phyloP scores from a whole-genome alignment of 2,888 invertebrate species.

The Idaea biselata region DNA sequence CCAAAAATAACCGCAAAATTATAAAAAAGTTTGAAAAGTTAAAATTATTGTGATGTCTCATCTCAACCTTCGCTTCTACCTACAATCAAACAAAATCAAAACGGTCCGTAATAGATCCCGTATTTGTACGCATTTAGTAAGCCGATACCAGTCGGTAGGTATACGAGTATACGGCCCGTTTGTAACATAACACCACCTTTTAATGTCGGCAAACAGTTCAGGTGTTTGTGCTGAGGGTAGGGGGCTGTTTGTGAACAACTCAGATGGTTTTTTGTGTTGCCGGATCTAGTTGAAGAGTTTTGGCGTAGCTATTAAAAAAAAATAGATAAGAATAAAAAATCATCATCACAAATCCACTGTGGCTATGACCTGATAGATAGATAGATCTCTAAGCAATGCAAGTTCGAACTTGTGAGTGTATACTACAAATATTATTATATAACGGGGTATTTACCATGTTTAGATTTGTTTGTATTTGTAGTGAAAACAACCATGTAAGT shows the following conservation, averaged over 20 bases:
- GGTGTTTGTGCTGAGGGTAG: conserved; percentile 40
- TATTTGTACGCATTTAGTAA: background rate
- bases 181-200: conserved; percentile 48
- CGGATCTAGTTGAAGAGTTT: background rate
- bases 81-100: background rate
- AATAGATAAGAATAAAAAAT: background rate
- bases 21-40: too few species aligned
- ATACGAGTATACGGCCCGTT: background rate
- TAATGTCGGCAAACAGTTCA: conserved; percentile 49
- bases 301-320: background rate
- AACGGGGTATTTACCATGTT: too few species aligned
- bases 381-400: too few species aligned
- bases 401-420: too few species aligned
- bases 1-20: too few species aligned
- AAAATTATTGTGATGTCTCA: background rate
- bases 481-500: too few species aligned
- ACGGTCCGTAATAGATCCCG: background rate
- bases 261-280: background rate
- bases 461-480: too few species aligned
- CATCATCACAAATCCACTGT: too few species aligned
- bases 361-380: too few species aligned
- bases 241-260: conserved; percentile 19
- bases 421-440: too few species aligned
- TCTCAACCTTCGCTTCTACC: background rate
- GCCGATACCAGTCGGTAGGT: background rate